A percentile compares a stretch with the other conserved stretches of the same genome.
These are phyloP conservation scores for Xanthia icteritia DNA, from an alignment of 2,888 invertebrate species.

Conservation along the genomic window DNA sequence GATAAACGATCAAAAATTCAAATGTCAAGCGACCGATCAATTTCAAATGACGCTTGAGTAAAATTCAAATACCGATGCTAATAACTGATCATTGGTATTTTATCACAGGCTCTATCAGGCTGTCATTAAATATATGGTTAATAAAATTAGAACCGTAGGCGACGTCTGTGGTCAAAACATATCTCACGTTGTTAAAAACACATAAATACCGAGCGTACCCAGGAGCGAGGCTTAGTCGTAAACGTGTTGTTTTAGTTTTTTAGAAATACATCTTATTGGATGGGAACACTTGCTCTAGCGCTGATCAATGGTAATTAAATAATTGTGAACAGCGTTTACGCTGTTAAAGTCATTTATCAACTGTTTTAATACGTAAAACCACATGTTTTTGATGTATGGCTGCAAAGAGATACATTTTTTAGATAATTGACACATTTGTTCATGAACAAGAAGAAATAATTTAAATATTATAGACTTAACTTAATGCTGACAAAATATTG, in stretches of 20 bases:
- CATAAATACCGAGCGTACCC: constrained; percentile 58
- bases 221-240: constrained; percentile 58
- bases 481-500: background rate
- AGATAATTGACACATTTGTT: constrained; percentile 3
- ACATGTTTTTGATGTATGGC: background rate
- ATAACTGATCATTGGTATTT: constrained; percentile 63
- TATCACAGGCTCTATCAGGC: constrained; percentile 59
- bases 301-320: constrained; percentile 45
- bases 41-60: constrained; percentile 60
- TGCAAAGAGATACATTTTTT: background rate
- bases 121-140: constrained; percentile 67
- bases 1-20: constrained; percentile 56
- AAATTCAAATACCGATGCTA: constrained; percentile 61
- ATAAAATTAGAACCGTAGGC: constrained; percentile 64
- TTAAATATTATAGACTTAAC: background rate
- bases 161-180: constrained; percentile 64
- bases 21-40: constrained; percentile 54
- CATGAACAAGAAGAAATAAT: background rate
- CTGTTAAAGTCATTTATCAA: constrained; percentile 16
- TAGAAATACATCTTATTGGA: constrained; percentile 38
- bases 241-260: constrained; percentile 48
- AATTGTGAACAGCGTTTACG: constrained; percentile 37
- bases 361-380: background rate
- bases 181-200: constrained; percentile 66
- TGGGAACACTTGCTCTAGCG: constrained; percentile 39